phyloP scores from a whole-genome alignment of 2,888 invertebrate genomes.

The Eumacrocentrus americanus region DNA sequence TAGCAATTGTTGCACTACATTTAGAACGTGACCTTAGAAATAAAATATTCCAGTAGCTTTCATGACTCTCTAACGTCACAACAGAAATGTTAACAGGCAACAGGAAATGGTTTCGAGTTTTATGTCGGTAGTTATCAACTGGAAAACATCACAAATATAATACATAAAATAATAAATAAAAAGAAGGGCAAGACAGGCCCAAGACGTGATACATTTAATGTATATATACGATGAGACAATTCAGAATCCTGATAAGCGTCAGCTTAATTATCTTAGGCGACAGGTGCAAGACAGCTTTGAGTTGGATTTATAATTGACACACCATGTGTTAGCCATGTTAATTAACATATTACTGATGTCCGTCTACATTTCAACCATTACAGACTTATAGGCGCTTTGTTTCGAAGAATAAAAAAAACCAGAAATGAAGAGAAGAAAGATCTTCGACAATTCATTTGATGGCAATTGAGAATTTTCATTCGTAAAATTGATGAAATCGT shows the following conservation, averaged over 20 bases:
- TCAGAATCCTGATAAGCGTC: not conserved
- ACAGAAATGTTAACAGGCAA: not conserved
- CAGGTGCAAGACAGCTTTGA: constrained; percentile 34
- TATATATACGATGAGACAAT: too few species aligned
- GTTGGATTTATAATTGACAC: constrained; percentile 27
- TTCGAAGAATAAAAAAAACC: not conserved
- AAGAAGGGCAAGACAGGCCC: too few species aligned
- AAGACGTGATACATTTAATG: too few species aligned
- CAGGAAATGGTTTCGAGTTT: not conserved
- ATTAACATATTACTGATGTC: not conserved
- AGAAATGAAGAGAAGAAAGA: too few species aligned
- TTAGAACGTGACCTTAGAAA: not conserved
- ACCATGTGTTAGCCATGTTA: constrained; percentile 6
- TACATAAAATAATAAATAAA: not conserved
- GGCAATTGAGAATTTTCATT: not conserved
- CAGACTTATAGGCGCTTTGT: not conserved
- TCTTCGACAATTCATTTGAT: not conserved
- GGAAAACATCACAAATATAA: not conserved
- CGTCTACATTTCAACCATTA: not conserved
- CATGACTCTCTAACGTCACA: not conserved
- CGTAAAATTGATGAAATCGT: not conserved
- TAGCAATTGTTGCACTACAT: not conserved
- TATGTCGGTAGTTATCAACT: not conserved
- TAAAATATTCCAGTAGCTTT: not conserved
- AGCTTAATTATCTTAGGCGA: constrained; percentile 15